These are phyloP conservation scores for Oryzias melastigma DNA, from an alignment of 2,113 vertebrate species.

Conservation along the genomic window DNA sequence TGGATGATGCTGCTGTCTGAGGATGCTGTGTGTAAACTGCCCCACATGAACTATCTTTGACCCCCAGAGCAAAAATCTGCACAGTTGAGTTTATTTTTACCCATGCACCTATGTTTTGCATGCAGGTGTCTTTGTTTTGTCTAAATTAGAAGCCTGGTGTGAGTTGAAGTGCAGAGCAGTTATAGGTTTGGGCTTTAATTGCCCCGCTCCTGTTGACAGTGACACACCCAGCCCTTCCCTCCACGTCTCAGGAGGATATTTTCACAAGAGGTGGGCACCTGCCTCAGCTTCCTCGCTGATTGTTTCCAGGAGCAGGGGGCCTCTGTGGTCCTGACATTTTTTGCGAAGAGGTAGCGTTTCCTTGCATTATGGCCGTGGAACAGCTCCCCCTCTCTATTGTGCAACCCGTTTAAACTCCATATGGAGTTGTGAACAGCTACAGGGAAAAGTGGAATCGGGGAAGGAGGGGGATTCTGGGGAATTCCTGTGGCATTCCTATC, in stretches of 20 bases:
- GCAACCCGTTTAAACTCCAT: conserved; percentile 48
- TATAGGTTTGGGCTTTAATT: conserved; percentile 44
- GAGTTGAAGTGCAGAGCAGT: conserved; percentile 18
- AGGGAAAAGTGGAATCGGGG: conserved; percentile 25
- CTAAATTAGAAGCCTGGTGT: conserved; percentile 1
- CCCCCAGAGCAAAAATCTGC: too few species aligned
- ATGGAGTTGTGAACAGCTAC: conserved; percentile 51
- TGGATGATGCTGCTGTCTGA: neutral
- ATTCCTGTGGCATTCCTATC: conserved; percentile 65
- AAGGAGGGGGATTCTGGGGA: conserved; percentile 54
- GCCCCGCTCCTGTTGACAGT: conserved; percentile 20
- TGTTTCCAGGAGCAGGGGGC: conserved; percentile 61
- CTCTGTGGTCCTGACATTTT: conserved; percentile 55
- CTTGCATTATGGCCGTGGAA: conserved; percentile 71
- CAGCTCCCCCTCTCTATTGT: conserved; percentile 64
- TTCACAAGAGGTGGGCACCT: conserved; percentile 69
- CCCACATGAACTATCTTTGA: neutral
- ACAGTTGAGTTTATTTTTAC: neutral
- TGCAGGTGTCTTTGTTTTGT: conserved; percentile 1
- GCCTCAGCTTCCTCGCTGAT: conserved; percentile 63
- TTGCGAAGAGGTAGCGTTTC: conserved; percentile 66
- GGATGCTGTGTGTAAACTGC: neutral
- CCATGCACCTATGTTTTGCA: neutral
- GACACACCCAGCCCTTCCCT: conserved; percentile 37
- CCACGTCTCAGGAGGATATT: conserved; percentile 48